Percentiles rank a stretch among this genome's conserved stretches.
These are phyloP conservation scores for Dorcus parallelipipedus DNA, from an alignment of 2,888 invertebrate species.

Conservation along the genomic window DNA sequence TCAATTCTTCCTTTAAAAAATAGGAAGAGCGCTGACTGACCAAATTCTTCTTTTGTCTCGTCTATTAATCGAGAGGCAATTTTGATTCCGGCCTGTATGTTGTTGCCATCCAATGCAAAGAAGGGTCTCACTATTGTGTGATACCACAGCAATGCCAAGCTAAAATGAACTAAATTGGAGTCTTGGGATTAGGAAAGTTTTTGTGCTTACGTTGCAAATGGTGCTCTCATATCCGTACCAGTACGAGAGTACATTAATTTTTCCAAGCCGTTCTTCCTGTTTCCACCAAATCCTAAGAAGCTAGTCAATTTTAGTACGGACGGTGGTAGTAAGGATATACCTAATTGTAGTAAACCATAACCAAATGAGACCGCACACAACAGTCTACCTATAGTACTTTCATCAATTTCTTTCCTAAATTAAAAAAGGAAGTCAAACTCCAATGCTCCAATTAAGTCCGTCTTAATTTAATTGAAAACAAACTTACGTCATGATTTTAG, in stretches of 20 bases:
- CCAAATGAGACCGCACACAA: slow-evolving; percentile 69
- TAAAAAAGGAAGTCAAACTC: neutral
- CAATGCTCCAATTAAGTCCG: neutral
- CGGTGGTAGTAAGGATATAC: slow-evolving; percentile 64
- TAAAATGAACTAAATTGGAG: slow-evolving; percentile 30
- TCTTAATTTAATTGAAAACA: neutral
- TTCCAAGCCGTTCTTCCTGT: slow-evolving; percentile 56
- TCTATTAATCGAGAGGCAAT: slow-evolving; percentile 53
- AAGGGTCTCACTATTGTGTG: slow-evolving; percentile 67
- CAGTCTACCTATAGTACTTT: slow-evolving; percentile 56
- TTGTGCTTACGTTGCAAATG: slow-evolving; percentile 58
- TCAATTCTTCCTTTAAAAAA: slow-evolving; percentile 64
- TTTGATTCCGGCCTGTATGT: slow-evolving; percentile 57
- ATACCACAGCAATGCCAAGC: slow-evolving; percentile 62
- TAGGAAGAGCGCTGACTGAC: slow-evolving; percentile 61
- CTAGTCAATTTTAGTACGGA: slow-evolving; percentile 59
- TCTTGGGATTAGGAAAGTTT: neutral
- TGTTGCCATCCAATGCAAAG: slow-evolving; percentile 61
- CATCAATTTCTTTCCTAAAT: slow-evolving; percentile 43
- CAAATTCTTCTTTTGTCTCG: slow-evolving; percentile 55
- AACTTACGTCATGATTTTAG: slow-evolving; percentile 30
- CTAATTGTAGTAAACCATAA: slow-evolving; percentile 66
- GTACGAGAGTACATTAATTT: slow-evolving; percentile 60
- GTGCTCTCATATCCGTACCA: slow-evolving; percentile 65
- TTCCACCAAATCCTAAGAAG: slow-evolving; percentile 65